phyloP scores from a whole-genome alignment of 2,797 vertebrate genomes.

The Schizopygopsis malacanthus region DNA sequence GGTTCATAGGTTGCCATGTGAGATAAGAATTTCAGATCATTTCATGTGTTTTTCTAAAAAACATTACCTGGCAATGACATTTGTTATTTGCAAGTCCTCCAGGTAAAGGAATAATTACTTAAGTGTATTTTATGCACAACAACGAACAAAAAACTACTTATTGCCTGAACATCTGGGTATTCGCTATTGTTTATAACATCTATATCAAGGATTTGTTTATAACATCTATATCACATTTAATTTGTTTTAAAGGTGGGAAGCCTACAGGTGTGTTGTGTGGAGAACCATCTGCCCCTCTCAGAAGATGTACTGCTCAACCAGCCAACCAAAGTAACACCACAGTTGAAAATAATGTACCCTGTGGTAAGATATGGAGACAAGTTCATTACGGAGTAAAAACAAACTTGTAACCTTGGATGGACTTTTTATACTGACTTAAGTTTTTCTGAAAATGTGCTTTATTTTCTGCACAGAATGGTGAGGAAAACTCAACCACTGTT shows the following conservation, averaged over 20 bases:
- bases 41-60: too few species aligned
- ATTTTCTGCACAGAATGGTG: conserved; percentile 71
- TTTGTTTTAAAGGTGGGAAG: conserved; percentile 74
- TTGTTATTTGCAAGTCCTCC: background rate
- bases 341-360: conserved; percentile 61
- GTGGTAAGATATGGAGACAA: conserved; percentile 62
- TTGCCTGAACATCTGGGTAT: background rate
- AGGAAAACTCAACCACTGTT: conserved; percentile 62
- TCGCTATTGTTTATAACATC: background rate
- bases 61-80: background rate
- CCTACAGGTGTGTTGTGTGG: conserved; percentile 81
- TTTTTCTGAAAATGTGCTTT: background rate
- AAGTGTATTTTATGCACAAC: background rate
- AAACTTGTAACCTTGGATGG: background rate
- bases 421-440: background rate
- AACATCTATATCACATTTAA: too few species aligned
- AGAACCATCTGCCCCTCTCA: conserved; percentile 79
- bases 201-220: background rate
- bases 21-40: background rate
- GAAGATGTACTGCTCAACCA: conserved; percentile 73
- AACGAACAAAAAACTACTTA: background rate
- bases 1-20: background rate
- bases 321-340: conserved; percentile 52
- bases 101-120: too few species aligned
- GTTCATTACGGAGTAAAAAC: background rate